A percentile compares a stretch with the other conserved stretches of the same genome.
Conservation (phyloP, 2,888 invertebrate genomes). For the Schrankia costaestrigalis region DNA sequence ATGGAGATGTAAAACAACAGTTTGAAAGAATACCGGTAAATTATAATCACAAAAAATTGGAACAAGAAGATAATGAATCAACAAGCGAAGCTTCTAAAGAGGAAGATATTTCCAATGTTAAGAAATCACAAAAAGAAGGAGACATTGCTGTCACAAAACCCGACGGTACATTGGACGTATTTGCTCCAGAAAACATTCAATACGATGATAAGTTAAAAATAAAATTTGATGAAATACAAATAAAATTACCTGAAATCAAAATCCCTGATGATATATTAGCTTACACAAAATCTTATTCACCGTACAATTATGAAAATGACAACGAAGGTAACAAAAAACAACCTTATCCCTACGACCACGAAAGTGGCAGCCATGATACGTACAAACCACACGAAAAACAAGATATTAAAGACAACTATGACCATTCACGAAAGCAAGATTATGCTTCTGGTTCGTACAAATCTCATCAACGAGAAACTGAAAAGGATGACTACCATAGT, state of each 20-base stretch:
- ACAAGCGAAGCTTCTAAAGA: constrained; percentile 2
- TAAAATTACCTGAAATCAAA: constrained; percentile 72
- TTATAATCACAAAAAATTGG: constrained; percentile 71
- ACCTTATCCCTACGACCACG: constrained; percentile 43
- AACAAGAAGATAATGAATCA: constrained; percentile 22
- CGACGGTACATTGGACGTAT: constrained; percentile 48
- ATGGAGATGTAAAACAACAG: constrained; percentile 61
- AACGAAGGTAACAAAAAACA: constrained; percentile 29
- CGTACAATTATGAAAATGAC: constrained; percentile 37
- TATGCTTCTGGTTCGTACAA: constrained; percentile 31
- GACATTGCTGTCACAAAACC: constrained; percentile 30
- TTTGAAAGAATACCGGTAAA: constrained; percentile 72
- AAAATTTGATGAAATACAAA: constrained; percentile 64
- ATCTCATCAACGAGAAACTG: too few species aligned
- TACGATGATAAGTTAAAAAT: constrained; percentile 65
- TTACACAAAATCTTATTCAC: constrained; percentile 47
- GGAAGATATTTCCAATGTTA: constrained; percentile 12
- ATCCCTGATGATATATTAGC: constrained; percentile 70
- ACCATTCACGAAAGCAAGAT: constrained; percentile 19
- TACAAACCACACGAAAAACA: constrained; percentile 3
- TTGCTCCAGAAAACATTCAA: constrained; percentile 42
- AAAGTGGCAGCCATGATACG: too few species aligned
- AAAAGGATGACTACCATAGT: too few species aligned
- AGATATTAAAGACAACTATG: constrained; percentile 17
- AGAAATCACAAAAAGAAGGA: too few species aligned